Base-by-base conservation (phyloP, 1,140 invertebrate genomes). In the Dendrolimus punctatus region DNA sequence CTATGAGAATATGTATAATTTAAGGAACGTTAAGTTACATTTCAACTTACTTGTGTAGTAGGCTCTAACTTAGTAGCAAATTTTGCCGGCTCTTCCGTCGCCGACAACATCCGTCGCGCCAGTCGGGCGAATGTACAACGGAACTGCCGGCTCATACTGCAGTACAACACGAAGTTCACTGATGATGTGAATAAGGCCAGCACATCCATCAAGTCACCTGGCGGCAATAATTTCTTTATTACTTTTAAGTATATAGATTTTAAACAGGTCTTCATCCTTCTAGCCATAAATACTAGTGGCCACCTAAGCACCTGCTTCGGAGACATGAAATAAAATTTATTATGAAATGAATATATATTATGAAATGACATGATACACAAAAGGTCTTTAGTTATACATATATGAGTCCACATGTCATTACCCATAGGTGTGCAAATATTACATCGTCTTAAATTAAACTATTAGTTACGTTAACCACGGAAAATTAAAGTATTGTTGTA, bases 81-180 rank as follows among this genome's bases (percentile, higher is more conserved):
- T 60, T 87, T 88, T 10, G 76, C 73, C 0, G 81, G 84, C 51
- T 81, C 81, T n/a, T 85, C 81, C 0, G 76, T 50, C 0, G 76
- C 67, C 6, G 78, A 81, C 36, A 85, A 53, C 64, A 82, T 64
- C 5, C 80, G 57, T 2, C 81, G 72, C 3, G 77, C 81, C 8
- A 86, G 88, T 51, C 92, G 81, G 23, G 90, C 90, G 69, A 98
- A 99, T 5, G 96, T 98, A 57, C 91, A 92, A 8, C 98, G 89
- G 85, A 99, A 99, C 88, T 99, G 97, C 47, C 95, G 90, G 64
- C 95, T 97, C 98, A 99, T 99, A 55, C 95, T 93, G 87, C 98
- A 99, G 88, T 99, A 99, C n/a, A 99, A 91, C 64, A 99, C 95
- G 88, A 99, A 99, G 87, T 99, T 99, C 69, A 99, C 96, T 39